These are phyloP conservation scores for Setophaga kirtlandii DNA, from an alignment of 2,113 vertebrate species.

Conservation along the genomic window DNA sequence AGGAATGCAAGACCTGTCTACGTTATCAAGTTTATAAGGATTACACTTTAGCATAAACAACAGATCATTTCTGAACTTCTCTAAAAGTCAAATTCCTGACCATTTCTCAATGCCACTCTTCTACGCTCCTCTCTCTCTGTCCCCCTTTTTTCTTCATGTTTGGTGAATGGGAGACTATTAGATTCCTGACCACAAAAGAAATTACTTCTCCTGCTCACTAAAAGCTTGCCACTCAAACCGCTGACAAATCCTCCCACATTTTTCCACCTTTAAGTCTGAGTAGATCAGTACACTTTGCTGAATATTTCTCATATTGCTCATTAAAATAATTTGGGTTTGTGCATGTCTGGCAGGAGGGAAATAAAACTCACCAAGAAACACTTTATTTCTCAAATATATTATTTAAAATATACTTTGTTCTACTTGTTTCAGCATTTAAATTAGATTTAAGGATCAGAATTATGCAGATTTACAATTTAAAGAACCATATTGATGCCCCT, in stretches of 20 bases:
- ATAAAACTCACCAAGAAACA: neutral
- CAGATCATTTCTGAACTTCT: slow-evolving; percentile 28
- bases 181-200: slow-evolving; percentile 55
- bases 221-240: slow-evolving; percentile 17
- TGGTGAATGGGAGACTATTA: slow-evolving; percentile 16
- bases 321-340: neutral
- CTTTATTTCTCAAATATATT: slow-evolving; percentile 11
- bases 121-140: neutral
- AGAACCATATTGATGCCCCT: neutral
- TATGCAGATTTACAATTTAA: slow-evolving; percentile 10
- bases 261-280: slow-evolving; percentile 31
- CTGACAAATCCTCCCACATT: slow-evolving; percentile 41
- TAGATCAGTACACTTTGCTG: neutral
- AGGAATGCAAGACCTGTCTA: slow-evolving; percentile 59
- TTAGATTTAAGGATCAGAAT: neutral
- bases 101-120: slow-evolving; percentile 17
- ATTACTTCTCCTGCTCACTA: slow-evolving; percentile 19
- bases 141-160: neutral
- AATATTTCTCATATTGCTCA: slow-evolving; percentile 38
- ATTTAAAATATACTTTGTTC: neutral
- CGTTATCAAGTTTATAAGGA: slow-evolving; percentile 57
- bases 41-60: slow-evolving; percentile 58
- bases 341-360: neutral
- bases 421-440: neutral
- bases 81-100: slow-evolving; percentile 41